phyloP scores from a whole-genome alignment of 1,140 invertebrate species.

The Alviniconcha marisindica region DNA sequence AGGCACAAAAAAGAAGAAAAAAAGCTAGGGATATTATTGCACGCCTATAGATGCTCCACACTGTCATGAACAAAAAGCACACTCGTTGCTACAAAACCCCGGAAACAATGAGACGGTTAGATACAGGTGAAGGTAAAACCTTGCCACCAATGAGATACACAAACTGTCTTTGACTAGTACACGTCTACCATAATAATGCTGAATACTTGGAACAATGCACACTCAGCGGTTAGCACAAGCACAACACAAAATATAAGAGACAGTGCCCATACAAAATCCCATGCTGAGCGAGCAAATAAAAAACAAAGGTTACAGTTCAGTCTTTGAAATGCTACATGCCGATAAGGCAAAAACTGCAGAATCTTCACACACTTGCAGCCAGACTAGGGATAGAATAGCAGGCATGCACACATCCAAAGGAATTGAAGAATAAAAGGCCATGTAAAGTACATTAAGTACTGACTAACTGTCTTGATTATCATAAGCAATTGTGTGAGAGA shows the following conservation, averaged over 20 bases:
- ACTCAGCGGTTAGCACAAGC: background rate
- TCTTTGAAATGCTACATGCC: no score
- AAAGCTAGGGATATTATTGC: slow-evolving; percentile 23
- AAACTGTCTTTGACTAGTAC: slow-evolving; percentile 23
- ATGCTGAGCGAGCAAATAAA: no score
- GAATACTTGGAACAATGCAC: slow-evolving; percentile 1
- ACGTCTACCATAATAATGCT: slow-evolving; percentile 15
- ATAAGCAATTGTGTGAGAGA: slow-evolving; percentile 1
- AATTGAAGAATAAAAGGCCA: no score
- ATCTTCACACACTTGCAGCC: no score
- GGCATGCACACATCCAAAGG: no score
- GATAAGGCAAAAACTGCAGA: no score
- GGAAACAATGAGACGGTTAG: no score
- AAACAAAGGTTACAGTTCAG: no score
- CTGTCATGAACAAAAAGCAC: no score
- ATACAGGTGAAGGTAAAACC: background rate
- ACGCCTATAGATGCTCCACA: background rate
- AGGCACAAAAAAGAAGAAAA: background rate
- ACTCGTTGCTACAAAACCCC: no score
- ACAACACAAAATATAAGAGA: background rate
- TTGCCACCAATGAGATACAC: background rate
- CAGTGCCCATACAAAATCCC: no score
- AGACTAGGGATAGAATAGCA: no score
- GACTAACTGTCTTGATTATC: slow-evolving; percentile 20
- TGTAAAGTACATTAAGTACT: background rate